phyloP scores from a whole-genome alignment of 2,888 invertebrate species.

The Rhodophaea formosa region DNA sequence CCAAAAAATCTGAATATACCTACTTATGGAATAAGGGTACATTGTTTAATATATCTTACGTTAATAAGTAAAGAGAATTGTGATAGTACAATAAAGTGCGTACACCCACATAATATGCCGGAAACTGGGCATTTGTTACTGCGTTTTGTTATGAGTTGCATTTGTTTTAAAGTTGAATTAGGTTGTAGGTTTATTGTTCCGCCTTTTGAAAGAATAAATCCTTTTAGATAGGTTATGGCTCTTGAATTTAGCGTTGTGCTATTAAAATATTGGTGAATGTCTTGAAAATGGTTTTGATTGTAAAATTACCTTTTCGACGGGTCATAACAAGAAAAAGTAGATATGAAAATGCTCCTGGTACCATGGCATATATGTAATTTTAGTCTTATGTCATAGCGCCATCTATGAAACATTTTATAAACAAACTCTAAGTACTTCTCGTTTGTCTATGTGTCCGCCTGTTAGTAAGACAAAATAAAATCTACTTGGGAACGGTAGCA shows the following conservation, averaged over 20 bases:
- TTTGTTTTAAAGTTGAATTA: constrained; percentile 14
- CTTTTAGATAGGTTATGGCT: background rate
- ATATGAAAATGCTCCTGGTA: too few relatives aligned
- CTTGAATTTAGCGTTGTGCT: background rate
- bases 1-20: background rate
- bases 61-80: constrained; percentile 21
- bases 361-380: too few relatives aligned
- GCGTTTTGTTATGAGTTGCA: constrained; percentile 13
- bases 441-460: too few relatives aligned
- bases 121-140: background rate
- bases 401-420: too few relatives aligned
- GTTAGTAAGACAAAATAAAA: too few relatives aligned
- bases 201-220: background rate
- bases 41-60: background rate
- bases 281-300: too few relatives aligned
- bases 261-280: background rate
- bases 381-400: too few relatives aligned
- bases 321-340: too few relatives aligned
- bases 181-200: constrained; percentile 9
- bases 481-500: too few relatives aligned
- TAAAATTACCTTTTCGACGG: too few relatives aligned
- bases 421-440: too few relatives aligned
- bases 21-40: background rate
- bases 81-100: constrained; percentile 29
- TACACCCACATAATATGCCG: background rate